A percentile compares a stretch with the other conserved stretches of the same genome.
Evolutionary conservation across 2,797 vertebrate species (phyloP).

Genomic region (Capromys pilorides): DNA sequence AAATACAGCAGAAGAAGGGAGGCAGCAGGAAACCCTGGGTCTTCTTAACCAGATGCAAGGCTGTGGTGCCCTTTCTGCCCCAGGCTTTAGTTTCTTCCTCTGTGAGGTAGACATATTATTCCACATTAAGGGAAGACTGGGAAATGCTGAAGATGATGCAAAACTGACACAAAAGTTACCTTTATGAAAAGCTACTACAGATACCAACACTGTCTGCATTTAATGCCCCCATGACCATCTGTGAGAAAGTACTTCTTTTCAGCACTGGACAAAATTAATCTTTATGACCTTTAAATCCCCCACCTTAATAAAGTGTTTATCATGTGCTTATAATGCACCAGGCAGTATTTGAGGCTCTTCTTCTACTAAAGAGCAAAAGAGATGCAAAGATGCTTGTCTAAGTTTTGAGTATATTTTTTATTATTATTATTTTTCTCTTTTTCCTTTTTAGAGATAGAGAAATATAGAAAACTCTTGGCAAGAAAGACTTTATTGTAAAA

Average conservation of each 20-base stretch:
- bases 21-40: rapidly evolving
- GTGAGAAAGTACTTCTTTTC: constrained; percentile 16
- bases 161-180: not conserved
- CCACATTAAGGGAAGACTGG: not conserved
- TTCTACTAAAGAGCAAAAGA: constrained; percentile 33
- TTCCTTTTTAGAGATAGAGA: not conserved
- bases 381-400: not conserved
- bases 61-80: rapidly evolving
- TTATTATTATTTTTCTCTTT: not conserved
- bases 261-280: not conserved
- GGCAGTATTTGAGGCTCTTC: not conserved
- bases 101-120: not conserved
- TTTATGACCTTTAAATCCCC: not conserved
- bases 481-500: constrained; percentile 44
- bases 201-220: not conserved
- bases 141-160: not conserved
- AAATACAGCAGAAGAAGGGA: not conserved
- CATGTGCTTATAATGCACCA: not conserved
- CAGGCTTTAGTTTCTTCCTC: not conserved
- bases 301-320: constrained; percentile 20
- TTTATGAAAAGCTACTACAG: not conserved
- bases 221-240: not conserved
- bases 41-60: not conserved
- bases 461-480: constrained; percentile 39
- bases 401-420: constrained; percentile 48